Base-by-base conservation (phyloP, 2,113 vertebrate genomes). In the Alligator sinensis region DNA sequence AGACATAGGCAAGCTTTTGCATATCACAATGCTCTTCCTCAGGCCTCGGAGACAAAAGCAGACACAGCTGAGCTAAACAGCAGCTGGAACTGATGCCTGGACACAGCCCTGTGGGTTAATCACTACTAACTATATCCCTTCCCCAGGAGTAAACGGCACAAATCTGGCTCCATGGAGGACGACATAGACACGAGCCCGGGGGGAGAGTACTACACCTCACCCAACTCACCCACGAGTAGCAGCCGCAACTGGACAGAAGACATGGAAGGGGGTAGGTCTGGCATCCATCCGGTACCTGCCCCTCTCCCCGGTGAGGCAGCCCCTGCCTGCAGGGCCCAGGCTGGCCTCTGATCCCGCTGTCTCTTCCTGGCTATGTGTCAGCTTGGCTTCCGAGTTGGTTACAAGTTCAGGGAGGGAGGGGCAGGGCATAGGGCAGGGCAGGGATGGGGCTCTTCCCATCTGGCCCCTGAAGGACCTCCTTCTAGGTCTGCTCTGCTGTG, bases 221-320 rank as follows among this genome's bases (percentile, higher is more conserved):
- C 99, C 77, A 99, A 98, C 90, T 99, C 99, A 62, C 99, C 99
- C 77, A 99, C 99, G 89, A 99, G 99, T 98, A 99, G 99, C 98
- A 99, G 98, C 97, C 98, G 99, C 92, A 99, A 99, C 98, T 99
- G 99, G 99, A 98, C 98, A 38, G 99, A 99, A 86, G 99, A 99
- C 95, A 99, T 99, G 98, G 99, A 99, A 98, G 99, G 99, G 98
- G 99, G 99, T 99, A 96, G 95, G 98, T 91, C 19, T 74, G 59
- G 7, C 4, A 11, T n/a, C 14, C 8, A 38, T 55, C 21, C 38
- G 11, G 15, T 15, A 34, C 11, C 5, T 19, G 34, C 34, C 28
- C 77, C 76, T 87, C 70, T 60, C 1, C 4, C 19, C n/a, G 19
- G 21, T 34, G 30, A 58, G 38, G 54, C n/a, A 25, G 19, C 59